Base-by-base conservation (phyloP, 1,140 invertebrate species). In the Oscheius sp. region DNA sequence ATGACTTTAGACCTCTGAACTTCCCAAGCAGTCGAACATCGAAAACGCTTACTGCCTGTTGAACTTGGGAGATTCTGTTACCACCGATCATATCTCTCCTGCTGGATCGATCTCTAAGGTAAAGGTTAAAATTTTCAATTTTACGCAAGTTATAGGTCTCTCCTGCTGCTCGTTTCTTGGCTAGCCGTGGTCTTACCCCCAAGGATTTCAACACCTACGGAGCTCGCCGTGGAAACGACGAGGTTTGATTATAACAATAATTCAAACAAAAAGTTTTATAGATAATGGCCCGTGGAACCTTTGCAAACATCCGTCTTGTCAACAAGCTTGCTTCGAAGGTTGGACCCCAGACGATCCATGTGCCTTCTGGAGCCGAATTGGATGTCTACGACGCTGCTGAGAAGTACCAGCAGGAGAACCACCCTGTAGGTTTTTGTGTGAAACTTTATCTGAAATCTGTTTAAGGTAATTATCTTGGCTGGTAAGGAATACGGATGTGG, bases 201-300 rank as follows among this genome's bases (percentile, higher is more conserved):
- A 89, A 90, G 76, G 93, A 98, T 80, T 98, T 97, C 85, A 99
- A 99, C 87, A 97, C 95, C 0, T 99, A 98, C 86, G 96, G 96
- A 0, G 93, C 94, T 0, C 89, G 95, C 15, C 89, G 95, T 80
- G 95, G 96, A 35, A 95, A 98, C 85, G 95, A 99, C 87, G 81
- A 82, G 72, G 73, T 65, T 28, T 34, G 20, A 29, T 23, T 2
- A 7, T 2, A 49, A n/a, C 18, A 67, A 46, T 34, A 68, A 68
- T 58, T 29, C 3, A 31, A 4, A 42, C 20, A 7, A 45, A 18
- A 18, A 68, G 7, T 18, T 28, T 45, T 72, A 31, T 93, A 91
- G 28, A 90, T 99, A 13, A 98, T 99, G 96, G 90, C 90, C 0
- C 89, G 96, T 34, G 95, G 96, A 20, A 99, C 96, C 0, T 99